Percentiles rank a stretch among this genome's conserved stretches.
phyloP scores from a whole-genome alignment of 2,888 invertebrate species.

The Linyphia triangularis region DNA sequence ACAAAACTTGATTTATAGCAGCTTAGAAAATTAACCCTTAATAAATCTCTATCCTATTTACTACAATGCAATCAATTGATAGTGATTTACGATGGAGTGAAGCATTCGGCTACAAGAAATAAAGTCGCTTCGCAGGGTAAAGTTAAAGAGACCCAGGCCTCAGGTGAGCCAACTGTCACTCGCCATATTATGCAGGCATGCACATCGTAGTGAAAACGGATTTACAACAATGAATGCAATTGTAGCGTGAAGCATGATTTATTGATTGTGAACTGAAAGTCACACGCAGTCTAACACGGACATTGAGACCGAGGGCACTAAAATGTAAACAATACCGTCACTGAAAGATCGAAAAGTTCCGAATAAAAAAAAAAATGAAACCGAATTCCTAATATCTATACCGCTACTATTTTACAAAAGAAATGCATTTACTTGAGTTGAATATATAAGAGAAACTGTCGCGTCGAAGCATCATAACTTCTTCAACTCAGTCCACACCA shows the following conservation, averaged over 20 bases:
- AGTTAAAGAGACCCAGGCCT: conserved; percentile 1
- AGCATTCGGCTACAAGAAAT: conserved; percentile 15
- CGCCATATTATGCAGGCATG: conserved; percentile 51
- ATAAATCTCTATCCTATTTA: conserved; percentile 30
- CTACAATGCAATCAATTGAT: not conserved
- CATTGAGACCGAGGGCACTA: conserved; percentile 30
- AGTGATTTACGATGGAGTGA: conserved; percentile 37
- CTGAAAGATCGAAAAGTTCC: not conserved
- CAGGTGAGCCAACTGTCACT: conserved; percentile 38
- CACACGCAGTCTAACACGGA: conserved; percentile 21
- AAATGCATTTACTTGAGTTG: not conserved
- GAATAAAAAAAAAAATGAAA: conserved; percentile 46
- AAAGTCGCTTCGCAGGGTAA: not conserved
- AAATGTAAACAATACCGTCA: conserved; percentile 17
- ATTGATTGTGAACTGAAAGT: conserved; percentile 38
- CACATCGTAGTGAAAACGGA: conserved; percentile 63
- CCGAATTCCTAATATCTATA: conserved; percentile 50
- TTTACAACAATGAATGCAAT: conserved; percentile 31
- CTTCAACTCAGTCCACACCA: not conserved
- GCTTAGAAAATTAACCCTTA: conserved; percentile 5
- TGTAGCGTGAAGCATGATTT: conserved; percentile 48
- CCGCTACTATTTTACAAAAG: conserved; percentile 1
- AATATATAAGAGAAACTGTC: conserved; percentile 5
- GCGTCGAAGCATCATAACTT: not conserved
- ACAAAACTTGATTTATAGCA: conserved; percentile 19